Evolutionary conservation across 2,797 vertebrate genomes (phyloP), one percentile per base, ranked within the genome.

Genomic region (Clamator glandarius): DNA sequence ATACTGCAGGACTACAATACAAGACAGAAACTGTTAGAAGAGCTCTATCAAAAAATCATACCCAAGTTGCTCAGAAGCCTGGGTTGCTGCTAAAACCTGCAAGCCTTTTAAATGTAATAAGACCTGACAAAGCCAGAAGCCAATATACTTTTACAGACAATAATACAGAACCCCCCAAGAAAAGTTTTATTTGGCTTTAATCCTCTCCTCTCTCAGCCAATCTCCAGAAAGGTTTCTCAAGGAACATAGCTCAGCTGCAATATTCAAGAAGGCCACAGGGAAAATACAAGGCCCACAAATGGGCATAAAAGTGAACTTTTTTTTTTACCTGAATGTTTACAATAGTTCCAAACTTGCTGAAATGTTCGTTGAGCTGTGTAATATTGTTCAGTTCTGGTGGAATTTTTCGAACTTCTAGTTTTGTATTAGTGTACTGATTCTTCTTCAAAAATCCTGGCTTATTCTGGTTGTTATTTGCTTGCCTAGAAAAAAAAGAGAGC

Each of bases 341-440:
- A 77, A 99, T 99, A 67, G 98, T 99, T 95, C 99, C 99, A 97
- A 99, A 99, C 97, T 99, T 99, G 98, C 99, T 99, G 98, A 99
- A 99, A 94, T 99, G 99, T 92, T 99, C 99, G 0, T 99, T 99
- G 93, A 99, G 98, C 95, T 99, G 99, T 57, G 99, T 99, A 96
- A 99, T 99, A 93, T 99, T 99, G 97, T 99, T 99, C 72, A 99
- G 58, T 23, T 99, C 99, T 15, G 98, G 98, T 8, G 99, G 99
- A 94, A 99, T 99, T 97, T 98, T 99, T 87, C 99, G 98, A 85
- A 99, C 99, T 97, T 99, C 99, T 95, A 99, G 90, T 97, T 99
- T 99, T 19, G 99, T 99, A 97, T 99, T 99, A 7, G 99, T 98
- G 15, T 99, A 99, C 78, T 99, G 98, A 97, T 98, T 98, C 97